Conservation (phyloP, 2,113 vertebrate species). For the Sorex fumeus region DNA sequence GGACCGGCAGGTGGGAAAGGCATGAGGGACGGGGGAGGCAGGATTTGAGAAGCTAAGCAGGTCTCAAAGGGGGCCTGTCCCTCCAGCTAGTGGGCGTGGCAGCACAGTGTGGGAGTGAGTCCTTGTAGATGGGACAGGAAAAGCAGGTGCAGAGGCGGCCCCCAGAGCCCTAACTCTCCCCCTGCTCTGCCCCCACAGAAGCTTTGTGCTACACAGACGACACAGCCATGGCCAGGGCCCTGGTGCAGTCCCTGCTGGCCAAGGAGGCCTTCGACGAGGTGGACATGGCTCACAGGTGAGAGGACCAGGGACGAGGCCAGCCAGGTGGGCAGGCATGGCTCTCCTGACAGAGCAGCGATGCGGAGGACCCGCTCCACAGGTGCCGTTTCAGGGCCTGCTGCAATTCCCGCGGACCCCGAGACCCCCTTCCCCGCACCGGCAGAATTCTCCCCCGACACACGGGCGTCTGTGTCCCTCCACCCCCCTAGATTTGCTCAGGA, state of each 20-base stretch:
- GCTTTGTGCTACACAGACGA: constrained; percentile 96
- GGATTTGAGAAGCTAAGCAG: not conserved
- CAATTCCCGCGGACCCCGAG: not conserved
- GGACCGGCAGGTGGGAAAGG: not conserved
- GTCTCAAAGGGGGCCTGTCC: no score
- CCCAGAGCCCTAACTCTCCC: not conserved
- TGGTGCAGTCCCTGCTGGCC: constrained; percentile 95
- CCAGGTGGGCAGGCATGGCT: not conserved
- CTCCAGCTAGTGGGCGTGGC: no score
- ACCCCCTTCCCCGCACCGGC: not conserved
- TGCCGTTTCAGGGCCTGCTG: not conserved
- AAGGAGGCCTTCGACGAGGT: constrained; percentile 93
- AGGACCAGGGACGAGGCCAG: not conserved
- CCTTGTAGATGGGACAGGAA: not conserved
- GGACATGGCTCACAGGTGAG: constrained; percentile 97
- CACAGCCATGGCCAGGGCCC: constrained; percentile 96
- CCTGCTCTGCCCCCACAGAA: constrained; percentile 82
- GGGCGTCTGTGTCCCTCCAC: not conserved
- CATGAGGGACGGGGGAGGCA: no score
- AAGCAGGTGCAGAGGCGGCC: no score
- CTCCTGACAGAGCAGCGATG: not conserved
- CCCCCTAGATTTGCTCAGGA: constrained; percentile 95
- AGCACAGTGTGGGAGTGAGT: no score
- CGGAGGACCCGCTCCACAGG: not conserved
- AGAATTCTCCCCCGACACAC: not conserved